Base-by-base conservation (phyloP, 2,888 invertebrate genomes). In the Dorcus hopei region DNA sequence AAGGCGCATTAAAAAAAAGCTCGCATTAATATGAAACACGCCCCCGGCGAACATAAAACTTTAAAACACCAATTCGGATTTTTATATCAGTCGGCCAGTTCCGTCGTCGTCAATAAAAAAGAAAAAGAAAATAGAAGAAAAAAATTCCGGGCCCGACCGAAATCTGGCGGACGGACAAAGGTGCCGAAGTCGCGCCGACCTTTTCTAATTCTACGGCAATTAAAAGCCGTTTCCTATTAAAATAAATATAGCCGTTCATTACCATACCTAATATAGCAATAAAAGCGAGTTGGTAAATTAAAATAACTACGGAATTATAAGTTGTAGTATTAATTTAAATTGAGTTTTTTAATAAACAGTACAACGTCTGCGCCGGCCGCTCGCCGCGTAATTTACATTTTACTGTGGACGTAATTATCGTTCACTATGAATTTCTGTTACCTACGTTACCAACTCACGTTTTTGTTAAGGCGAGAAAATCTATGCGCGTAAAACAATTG, bases 21-120 rank as follows among this genome's bases (percentile, higher is more conserved):
- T 67, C 68, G 69, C 71, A 72, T 72, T 71, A 72, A 71, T 72
- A 70, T 72, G 72, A 73, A 72, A 69, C 72, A 72, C 70, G 72
- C 68, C 65, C 65, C 63, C 65, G 61, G 62, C 62, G 68, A 65
- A 68, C 72, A 70, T 73, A 72, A 73, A 73, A 71, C 60, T 71
- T 72, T 71, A 63, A 71, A 68, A 68, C 64, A 65, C 68, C 64
- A 63, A 67, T 67, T 68, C 63, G 65, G 65, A 54, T 45, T 70
- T 74, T 74, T 70, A 71, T 72, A 72, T 74, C 72, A 72, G 66
- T 68, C 65, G 68, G 71, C 72, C 72, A 71, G 47, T 9, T 47
- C 6, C 26, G 26, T 33, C 26, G 26, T 33, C 23, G 45, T 45
- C 45, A 50, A 50, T 56, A 56, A 51, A 50, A 50, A 56, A 33